Evolutionary conservation across 2,888 invertebrate genomes (phyloP), one percentile per base, ranked within the genome.

Genomic region (Rugalucina vietnamica): DNA sequence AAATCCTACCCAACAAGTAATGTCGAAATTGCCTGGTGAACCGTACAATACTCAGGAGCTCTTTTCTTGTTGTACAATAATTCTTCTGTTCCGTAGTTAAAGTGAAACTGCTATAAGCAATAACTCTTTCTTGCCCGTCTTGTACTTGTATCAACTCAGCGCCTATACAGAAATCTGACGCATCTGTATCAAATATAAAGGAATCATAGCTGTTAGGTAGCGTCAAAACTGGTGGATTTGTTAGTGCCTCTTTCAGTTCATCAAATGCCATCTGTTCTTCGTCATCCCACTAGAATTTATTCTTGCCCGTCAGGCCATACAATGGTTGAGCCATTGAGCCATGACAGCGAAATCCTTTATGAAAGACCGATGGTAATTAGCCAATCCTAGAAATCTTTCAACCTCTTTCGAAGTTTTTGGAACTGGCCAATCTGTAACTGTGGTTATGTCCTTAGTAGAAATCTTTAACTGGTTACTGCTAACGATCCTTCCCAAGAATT

Each of bases 11-110:
- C 0, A 84, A 78, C 24, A 87, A 69, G 43, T 88, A 88, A 32
- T 86, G 81, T 10, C 84, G 65, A 60, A 76, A 89, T 2, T 85
- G 86, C 21, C 79, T 29, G 5, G 76, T 82, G 14, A 84, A 84
- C 0, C 71, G 36, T 1, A 88, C 79, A 87, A 69, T 0, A 81
- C 84, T 69, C 43, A 90, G 37, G 12, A 87, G 80, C 50, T 85
- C 85, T 37, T 81, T 82, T 4, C 80, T 39, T 0, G 88, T 85
- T 0, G 83, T 85, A 65, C 81, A 88, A 73, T 88, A 88, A 4
- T 43, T 80, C 50, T 57, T 39, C 60, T 60, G 60, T 27, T 60
- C 60, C 5, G 24, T 1, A 5, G 60, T 18, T 29, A 60, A 27
- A 27, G 14, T 27, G 29, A 29, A 60, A 8, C 14, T 18, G 60